Percentiles rank a stretch among this genome's conserved stretches.
phyloP scores from a whole-genome alignment of 1,140 invertebrate genomes.

The Physella acuta region DNA sequence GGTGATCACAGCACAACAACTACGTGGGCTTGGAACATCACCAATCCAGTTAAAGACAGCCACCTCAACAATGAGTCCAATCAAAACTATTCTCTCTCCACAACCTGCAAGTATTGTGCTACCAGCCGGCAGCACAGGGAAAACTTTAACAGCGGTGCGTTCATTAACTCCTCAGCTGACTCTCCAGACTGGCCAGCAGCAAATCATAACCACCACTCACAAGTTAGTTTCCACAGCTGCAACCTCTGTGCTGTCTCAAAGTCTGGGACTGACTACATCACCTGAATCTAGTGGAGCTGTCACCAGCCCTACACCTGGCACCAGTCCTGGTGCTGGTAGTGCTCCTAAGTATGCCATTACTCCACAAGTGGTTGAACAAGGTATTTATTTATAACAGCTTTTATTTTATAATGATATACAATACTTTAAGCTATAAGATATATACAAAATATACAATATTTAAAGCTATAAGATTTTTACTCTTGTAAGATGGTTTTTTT shows the following conservation, averaged over 20 bases:
- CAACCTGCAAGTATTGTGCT: not conserved
- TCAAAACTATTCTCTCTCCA: slow-evolving; percentile 24
- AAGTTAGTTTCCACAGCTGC: not conserved
- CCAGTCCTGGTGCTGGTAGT: slow-evolving; percentile 29
- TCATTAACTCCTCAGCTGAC: slow-evolving; percentile 15
- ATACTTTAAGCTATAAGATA: not conserved
- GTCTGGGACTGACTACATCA: slow-evolving; percentile 16
- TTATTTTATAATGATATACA: not conserved
- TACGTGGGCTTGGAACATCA: slow-evolving; percentile 7
- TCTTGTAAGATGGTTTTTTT: not conserved
- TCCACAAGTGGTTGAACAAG: slow-evolving; percentile 58
- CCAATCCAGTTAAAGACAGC: slow-evolving; percentile 30
- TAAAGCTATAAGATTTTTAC: not conserved
- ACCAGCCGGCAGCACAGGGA: not conserved
- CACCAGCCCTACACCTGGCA: slow-evolving; percentile 12
- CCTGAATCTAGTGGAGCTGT: slow-evolving; percentile 21
- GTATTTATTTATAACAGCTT: slow-evolving; percentile 29
- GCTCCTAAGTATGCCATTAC: slow-evolving; percentile 55
- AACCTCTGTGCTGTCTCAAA: slow-evolving; percentile 12
- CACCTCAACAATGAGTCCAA: slow-evolving; percentile 9
- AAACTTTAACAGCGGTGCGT: slow-evolving; percentile 4
- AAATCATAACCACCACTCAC: not conserved
- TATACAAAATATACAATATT: not conserved
- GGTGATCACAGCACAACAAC: slow-evolving; percentile 25
- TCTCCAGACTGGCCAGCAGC: not conserved